Conservation (phyloP, 1,140 invertebrate species). For the Wasmannia auropunctata region DNA sequence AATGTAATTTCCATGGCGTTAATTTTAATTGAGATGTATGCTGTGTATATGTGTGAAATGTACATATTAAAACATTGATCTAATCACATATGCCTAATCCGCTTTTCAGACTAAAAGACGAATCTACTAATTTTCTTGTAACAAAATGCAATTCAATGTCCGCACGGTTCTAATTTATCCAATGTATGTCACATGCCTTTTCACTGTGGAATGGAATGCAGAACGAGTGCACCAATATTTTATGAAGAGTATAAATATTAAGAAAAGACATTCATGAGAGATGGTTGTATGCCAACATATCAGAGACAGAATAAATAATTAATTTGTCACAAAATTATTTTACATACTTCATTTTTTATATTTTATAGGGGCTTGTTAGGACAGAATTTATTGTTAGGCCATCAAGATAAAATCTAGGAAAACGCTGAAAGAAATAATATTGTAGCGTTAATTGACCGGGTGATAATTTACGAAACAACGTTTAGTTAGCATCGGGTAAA, state of each 20-base stretch:
- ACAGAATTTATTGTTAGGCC: background rate
- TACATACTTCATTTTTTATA: background rate
- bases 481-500: slow-evolving; percentile 6
- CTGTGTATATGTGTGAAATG: background rate
- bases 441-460: background rate
- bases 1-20: background rate
- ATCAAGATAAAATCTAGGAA: background rate
- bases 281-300: background rate
- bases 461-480: background rate
- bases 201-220: slow-evolving; percentile 13
- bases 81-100: background rate
- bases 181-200: background rate
- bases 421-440: background rate
- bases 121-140: background rate
- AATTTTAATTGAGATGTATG: background rate
- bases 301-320: background rate
- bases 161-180: background rate
- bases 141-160: background rate
- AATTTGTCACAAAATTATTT: background rate
- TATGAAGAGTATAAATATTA: slow-evolving; percentile 1
- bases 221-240: background rate
- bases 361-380: background rate
- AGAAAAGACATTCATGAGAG: background rate
- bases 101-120: background rate
- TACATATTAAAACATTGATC: background rate